Base-by-base conservation (phyloP, 2,797 vertebrate genomes). In the Eurystomus glaucurus region DNA sequence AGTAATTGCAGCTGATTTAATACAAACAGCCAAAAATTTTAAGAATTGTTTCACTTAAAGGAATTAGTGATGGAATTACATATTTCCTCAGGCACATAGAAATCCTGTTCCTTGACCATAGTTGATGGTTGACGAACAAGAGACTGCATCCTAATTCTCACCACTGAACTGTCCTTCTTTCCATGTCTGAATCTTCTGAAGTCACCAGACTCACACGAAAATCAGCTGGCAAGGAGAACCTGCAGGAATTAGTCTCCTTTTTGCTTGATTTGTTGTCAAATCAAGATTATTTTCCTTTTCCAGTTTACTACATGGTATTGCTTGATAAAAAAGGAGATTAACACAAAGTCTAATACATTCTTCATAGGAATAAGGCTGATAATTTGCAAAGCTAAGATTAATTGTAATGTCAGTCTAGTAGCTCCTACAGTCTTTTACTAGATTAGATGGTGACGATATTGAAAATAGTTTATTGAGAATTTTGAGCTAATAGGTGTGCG, bases 351-450 rank as follows among this genome's bases (percentile, higher is more conserved):
- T 6, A 70, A 70, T 54, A 35, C 29, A 70, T 43, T 85, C 31
- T 78, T 81, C 37, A 31, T 13, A 94, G 48, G 35, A 95, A 55
- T 45, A 76, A 74, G 28, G 58, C 26, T 29, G 39, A 61, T 66
- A 85, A 80, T 83, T 88, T 91, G 55, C 61, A 92, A 85, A 79
- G 48, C 51, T 60, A 66, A 86, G 72, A 95, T 96, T 93, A 96
- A 93, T 31, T 91, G 96, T 82, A 92, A 88, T 90, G 58, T 66
- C 23, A 35, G 90, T 66, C 64, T 72, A 86, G 81, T 61, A 78
- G 60, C 61, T 97, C 72, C 84, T 92, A 13, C 37, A 81, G 50
- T 90, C 69, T 92, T 78, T 82, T 71, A 81, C 54, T 82, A 83
- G 71, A 86, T 39, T 69, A 72, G 50, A 74, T 85, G 7, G 46